Evolutionary conservation across 2,797 vertebrate species (phyloP).

Genomic region (Scyliorhinus canicula): DNA sequence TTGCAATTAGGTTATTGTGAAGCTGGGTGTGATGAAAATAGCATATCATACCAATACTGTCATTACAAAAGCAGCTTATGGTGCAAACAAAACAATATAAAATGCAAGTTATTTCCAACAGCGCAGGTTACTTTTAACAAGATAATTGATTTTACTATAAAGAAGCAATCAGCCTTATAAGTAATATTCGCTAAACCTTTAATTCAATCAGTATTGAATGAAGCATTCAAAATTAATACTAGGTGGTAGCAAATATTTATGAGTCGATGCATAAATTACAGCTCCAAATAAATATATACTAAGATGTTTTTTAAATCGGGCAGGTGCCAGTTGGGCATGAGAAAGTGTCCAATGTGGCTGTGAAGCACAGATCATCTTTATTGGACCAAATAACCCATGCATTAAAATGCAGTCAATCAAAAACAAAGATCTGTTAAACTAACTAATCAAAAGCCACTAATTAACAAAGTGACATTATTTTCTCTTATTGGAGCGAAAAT

Average conservation of each 20-base stretch:
- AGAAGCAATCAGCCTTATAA: background rate
- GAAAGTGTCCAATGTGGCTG: background rate
- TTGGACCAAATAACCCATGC: background rate
- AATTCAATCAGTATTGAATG: background rate
- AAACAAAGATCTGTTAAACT: background rate
- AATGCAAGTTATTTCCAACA: slow-evolving; percentile 48
- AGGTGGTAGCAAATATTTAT: background rate
- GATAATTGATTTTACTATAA: slow-evolving; percentile 33
- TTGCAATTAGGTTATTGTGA: slow-evolving; percentile 40
- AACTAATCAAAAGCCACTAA: background rate
- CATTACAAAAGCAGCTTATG: slow-evolving; percentile 49
- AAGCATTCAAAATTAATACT: slow-evolving; percentile 17
- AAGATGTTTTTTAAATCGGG: background rate
- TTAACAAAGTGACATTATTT: background rate
- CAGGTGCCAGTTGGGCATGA: background rate
- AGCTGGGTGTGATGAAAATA: slow-evolving; percentile 45
- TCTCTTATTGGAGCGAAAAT: background rate
- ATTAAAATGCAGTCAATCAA: background rate
- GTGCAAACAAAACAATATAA: slow-evolving; percentile 53
- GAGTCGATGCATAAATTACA: background rate
- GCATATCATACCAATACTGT: slow-evolving; percentile 45
- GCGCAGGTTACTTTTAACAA: slow-evolving; percentile 11
- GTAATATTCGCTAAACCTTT: background rate
- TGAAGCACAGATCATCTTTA: background rate
- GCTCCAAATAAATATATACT: background rate